These are phyloP conservation scores for Hydrozoanthus gracilis DNA, from an alignment of 92 coral and sea anemone genomes.

Conservation along the genomic window DNA sequence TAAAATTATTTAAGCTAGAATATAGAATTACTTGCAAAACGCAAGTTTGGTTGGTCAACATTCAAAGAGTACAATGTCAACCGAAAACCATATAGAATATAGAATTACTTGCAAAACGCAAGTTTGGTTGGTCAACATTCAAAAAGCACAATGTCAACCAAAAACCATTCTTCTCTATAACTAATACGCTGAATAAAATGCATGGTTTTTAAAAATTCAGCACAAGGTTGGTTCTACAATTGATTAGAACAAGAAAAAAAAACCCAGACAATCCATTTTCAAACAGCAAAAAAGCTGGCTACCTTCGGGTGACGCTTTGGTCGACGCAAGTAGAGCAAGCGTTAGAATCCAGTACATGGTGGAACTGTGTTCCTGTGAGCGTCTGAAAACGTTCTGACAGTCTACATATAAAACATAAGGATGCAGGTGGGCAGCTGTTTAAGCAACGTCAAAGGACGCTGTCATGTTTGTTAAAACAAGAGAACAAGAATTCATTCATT, in stretches of 20 bases:
- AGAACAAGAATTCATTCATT: too few relatives aligned
- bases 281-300: background rate
- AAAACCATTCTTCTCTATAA: too few relatives aligned
- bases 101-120: too few relatives aligned
- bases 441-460: background rate
- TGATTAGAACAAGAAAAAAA: background rate
- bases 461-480: background rate
- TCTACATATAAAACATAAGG: background rate
- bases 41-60: too few relatives aligned
- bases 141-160: too few relatives aligned
- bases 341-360: background rate
- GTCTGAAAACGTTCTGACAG: background rate
- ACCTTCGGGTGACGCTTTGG: conserved; percentile 25
- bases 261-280: background rate
- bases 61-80: too few relatives aligned
- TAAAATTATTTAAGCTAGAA: too few relatives aligned
- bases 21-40: too few relatives aligned
- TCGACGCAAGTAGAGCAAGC: background rate
- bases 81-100: too few relatives aligned
- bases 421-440: background rate
- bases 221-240: background rate
- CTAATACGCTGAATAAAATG: too few relatives aligned
- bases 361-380: background rate
- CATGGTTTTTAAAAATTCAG: too few relatives aligned
- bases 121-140: too few relatives aligned